Evolutionary conservation across 2,888 invertebrate species (phyloP), one percentile per base, ranked within the genome.

Genomic region (Prenolepis imparis): DNA sequence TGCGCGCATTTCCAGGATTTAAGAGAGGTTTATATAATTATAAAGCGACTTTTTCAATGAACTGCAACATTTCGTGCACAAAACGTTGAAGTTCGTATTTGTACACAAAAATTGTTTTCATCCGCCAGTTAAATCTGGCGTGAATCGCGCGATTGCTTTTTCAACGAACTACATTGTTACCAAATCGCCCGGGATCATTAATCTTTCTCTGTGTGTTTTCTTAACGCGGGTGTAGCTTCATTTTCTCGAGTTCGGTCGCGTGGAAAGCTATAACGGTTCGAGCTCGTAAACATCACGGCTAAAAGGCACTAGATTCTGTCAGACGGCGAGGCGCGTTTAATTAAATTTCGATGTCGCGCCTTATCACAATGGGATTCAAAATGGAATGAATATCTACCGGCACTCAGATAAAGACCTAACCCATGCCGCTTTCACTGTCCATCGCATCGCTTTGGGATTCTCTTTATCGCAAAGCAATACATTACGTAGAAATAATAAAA

Each of bases 301-400:
- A 86, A 88, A 88, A 87, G 87, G 74, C 68, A 55, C 78, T 82
- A 87, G 83, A 41, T 66, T 83, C 84, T 75, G 83, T 88, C 84
- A 82, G 86, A 70, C 82, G 61, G 66, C 41, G 32, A 70, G 72
- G 78, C 66, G 57, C 75, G 77, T 86, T 90, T 90, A 90, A 90
- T 90, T 90, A 87, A 90, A 90, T 90, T 90, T 90, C 89, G 84
- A 86, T 90, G 90, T 90, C 64, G 84, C 32, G 24, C 15, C 73
- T 89, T 90, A 90, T 90, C 90, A 88, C 89, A 89, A 88, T 86
- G 84, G 84, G 70, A 61, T 73, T 82, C 70, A 81, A 73, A 86
- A 83, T 74, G 75, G 81, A 67, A 80, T 9, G 48, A 72, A 86
- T 52, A 52, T 83, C 84, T 78, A 86, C 77, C 48, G 68, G 78